Conservation (phyloP, 2,888 invertebrate species). For the Chalcosyrphus nemorum region DNA sequence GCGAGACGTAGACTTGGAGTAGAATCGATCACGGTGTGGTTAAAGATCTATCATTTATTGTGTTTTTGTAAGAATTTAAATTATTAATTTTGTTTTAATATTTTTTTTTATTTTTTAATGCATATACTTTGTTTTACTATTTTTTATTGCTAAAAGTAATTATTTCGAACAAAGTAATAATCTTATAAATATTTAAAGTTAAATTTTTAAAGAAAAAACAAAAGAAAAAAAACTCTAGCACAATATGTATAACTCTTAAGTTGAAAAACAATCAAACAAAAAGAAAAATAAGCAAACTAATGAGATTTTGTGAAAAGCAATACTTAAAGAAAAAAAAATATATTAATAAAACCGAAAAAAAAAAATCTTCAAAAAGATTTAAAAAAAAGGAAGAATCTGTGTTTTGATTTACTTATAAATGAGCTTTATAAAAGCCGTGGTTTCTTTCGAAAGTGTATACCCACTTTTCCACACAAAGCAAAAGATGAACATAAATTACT, state of each 20-base stretch:
- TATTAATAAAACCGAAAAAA: slow-evolving; percentile 70
- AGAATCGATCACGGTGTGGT: slow-evolving; percentile 44
- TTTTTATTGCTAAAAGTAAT: slow-evolving; percentile 63
- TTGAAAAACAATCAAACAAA: slow-evolving; percentile 77
- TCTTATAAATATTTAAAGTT: slow-evolving; percentile 61
- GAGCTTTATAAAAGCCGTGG: neutral
- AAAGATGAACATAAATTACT: no score
- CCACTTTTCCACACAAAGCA: no score
- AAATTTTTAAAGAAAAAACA: slow-evolving; percentile 53
- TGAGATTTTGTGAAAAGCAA: slow-evolving; percentile 72
- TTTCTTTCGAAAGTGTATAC: no score
- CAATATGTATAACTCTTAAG: slow-evolving; percentile 79
- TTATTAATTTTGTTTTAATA: slow-evolving; percentile 63
- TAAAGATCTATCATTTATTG: slow-evolving; percentile 58
- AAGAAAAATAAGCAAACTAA: slow-evolving; percentile 75
- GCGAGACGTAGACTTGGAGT: slow-evolving; percentile 36
- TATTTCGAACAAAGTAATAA: slow-evolving; percentile 67
- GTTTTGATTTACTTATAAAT: neutral
- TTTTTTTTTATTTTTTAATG: slow-evolving; percentile 11
- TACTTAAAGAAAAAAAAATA: slow-evolving; percentile 65
- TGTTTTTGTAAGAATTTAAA: slow-evolving; percentile 72
- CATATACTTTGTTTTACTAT: slow-evolving; percentile 34
- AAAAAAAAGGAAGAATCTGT: slow-evolving; percentile 19
- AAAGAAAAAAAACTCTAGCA: slow-evolving; percentile 74
- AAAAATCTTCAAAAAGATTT: slow-evolving; percentile 67